phyloP scores from a whole-genome alignment of 2,797 vertebrate species.

The Pseudomugil tenellus region DNA sequence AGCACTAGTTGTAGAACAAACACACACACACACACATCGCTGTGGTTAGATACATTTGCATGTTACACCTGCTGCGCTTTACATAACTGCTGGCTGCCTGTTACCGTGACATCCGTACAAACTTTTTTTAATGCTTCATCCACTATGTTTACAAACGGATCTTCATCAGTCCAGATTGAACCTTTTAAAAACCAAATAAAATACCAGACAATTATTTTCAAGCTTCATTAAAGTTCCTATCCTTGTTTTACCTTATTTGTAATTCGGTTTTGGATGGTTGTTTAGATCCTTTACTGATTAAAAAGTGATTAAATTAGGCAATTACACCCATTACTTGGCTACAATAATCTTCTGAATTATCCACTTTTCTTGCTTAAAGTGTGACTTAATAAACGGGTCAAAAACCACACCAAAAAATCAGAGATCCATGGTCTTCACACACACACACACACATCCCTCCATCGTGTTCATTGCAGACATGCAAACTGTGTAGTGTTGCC shows the following conservation, averaged over 20 bases:
- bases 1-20: not conserved
- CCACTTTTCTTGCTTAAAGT: not conserved
- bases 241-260: not conserved
- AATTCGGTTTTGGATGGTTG: not conserved
- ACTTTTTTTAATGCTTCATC: not conserved
- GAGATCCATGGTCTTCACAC: conserved; percentile 2
- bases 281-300: not conserved
- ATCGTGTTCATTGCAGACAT: conserved; percentile 37
- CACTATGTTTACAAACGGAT: no score
- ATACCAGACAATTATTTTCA: not conserved
- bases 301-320: conserved; percentile 5
- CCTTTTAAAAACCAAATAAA: not conserved
- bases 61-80: conserved; percentile 43
- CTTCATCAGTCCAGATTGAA: not conserved
- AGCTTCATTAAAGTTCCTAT: no score
- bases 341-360: not conserved
- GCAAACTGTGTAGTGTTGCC: conserved; percentile 23
- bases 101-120: not conserved
- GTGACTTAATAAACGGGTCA: no score
- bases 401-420: conserved; percentile 36
- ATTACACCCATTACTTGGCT: not conserved
- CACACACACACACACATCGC: not conserved
- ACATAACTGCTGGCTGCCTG: conserved; percentile 43
- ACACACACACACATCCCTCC: not conserved
- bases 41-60: conserved; percentile 48